phyloP scores from a whole-genome alignment of 2,797 vertebrate genomes.

The Megalops cyprinoides region DNA sequence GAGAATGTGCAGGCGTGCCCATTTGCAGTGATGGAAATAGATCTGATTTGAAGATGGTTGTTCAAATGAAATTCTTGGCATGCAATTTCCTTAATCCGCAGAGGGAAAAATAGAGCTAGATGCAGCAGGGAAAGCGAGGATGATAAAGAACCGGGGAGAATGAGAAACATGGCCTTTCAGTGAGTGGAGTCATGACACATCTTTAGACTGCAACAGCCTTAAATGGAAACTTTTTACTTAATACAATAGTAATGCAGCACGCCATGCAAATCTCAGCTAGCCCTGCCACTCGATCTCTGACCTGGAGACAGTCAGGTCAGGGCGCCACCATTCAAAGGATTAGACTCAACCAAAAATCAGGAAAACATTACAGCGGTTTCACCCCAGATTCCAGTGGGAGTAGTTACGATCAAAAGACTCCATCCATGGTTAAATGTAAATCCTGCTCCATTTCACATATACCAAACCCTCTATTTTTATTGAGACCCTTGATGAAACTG shows the following conservation, averaged over 20 bases:
- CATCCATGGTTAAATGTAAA: too few relatives aligned
- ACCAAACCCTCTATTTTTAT: too few relatives aligned
- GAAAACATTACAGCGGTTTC: too few relatives aligned
- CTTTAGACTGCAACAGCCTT: slow-evolving; percentile 49
- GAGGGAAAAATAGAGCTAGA: slow-evolving; percentile 45
- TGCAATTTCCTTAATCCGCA: slow-evolving; percentile 45
- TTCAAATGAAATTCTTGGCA: slow-evolving; percentile 37
- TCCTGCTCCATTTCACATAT: too few relatives aligned
- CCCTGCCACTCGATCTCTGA: neutral
- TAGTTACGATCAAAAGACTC: too few relatives aligned
- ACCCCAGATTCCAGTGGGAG: too few relatives aligned
- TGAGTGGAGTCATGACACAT: slow-evolving; percentile 56
- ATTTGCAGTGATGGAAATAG: neutral
- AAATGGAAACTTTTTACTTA: slow-evolving; percentile 61
- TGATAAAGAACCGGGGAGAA: slow-evolving; percentile 58
- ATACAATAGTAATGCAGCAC: slow-evolving; percentile 43
- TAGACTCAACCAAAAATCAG: too few relatives aligned
- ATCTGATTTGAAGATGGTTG: slow-evolving; percentile 44
- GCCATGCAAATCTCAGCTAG: slow-evolving; percentile 59
- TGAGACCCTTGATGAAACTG: too few relatives aligned
- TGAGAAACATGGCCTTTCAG: slow-evolving; percentile 47
- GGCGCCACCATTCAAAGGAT: too few relatives aligned
- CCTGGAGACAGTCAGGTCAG: too few relatives aligned
- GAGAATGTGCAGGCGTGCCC: neutral
- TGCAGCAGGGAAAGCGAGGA: slow-evolving; percentile 21